Base-by-base conservation (phyloP, 1,140 invertebrate genomes). In the Arion vulgaris region DNA sequence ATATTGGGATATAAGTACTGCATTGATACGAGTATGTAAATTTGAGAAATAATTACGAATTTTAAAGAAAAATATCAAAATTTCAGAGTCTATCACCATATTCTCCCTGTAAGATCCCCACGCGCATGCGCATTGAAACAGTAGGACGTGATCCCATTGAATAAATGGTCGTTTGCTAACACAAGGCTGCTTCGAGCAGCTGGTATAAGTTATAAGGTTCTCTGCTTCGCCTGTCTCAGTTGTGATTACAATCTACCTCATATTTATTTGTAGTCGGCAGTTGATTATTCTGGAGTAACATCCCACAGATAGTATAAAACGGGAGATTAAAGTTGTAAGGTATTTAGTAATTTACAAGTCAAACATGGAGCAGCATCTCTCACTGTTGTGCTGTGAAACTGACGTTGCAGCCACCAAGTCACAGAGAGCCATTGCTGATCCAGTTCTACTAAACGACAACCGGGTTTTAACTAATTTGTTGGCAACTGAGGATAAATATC, bases 391-490 rank as follows among this genome's bases (percentile, higher is more conserved):
- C 84, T 87, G 88, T 82, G 91, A 92, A 71, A 81, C 86, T 5
- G 90, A 89, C 66, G 49, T 81, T 15, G 69, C 73, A 66, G n/a
- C 75, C 84, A 85, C 45, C 86, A 39, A 86, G 76, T 45, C 41
- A 15, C 41, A 45, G 5, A 84, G 89, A 57, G 94, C 95, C 28
- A 93, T 93, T 36, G 91, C 92, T 28, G 97, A 98, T 92, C 95
- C 95, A 36, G 95, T 94, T 83, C 94, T 98, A 71, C 91, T 97
- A 68, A 93, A 95, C 41, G 96, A 97, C 93, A 92, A 93, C 32
- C 93, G 96, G 85, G 96, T 98, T 86, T 93, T 98, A 73, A 94
- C 95, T 87, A 97, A 97, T 93, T 94, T 98, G 82, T 93, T 98
- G 82, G 95, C 95, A 83, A 95, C 95, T n/a, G 97, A 98, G 93